Evolutionary conservation across 2,888 invertebrate species (phyloP).

Genomic region (Dolichomitus sp.): DNA sequence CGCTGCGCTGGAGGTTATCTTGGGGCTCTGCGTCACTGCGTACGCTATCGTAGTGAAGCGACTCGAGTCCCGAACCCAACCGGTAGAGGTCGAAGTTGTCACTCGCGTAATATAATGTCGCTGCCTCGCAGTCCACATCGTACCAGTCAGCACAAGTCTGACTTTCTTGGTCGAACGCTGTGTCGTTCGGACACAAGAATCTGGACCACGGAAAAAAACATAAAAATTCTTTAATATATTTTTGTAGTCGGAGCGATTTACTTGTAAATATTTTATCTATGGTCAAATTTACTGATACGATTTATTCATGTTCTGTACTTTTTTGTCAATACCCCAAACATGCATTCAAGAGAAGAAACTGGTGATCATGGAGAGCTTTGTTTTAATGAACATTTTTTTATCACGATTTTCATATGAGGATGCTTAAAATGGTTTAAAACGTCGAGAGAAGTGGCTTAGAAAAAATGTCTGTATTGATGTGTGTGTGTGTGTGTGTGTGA

Average conservation of each 20-base stretch:
- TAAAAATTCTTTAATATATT: background rate
- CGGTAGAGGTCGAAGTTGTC: slow-evolving; percentile 96
- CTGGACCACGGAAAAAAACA: slow-evolving; percentile 81
- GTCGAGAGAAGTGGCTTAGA: too few species aligned
- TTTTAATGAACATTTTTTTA: background rate
- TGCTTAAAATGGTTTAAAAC: too few species aligned
- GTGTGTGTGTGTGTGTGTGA: too few species aligned
- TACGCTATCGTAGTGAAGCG: slow-evolving; percentile 82
- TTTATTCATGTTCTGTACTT: background rate
- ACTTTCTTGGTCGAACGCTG: slow-evolving; percentile 96
- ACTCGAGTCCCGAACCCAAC: slow-evolving; percentile 90
- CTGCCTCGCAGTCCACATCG: slow-evolving; percentile 95
- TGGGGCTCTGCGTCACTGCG: slow-evolving; percentile 83
- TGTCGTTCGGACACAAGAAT: slow-evolving; percentile 96
- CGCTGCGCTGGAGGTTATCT: slow-evolving; percentile 84
- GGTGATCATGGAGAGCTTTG: too few species aligned
- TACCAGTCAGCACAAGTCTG: slow-evolving; percentile 97
- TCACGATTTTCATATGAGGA: background rate
- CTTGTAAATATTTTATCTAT: background rate
- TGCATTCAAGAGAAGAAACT: background rate
- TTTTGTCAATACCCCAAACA: background rate
- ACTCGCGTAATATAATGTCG: slow-evolving; percentile 92
- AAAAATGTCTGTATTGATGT: too few species aligned
- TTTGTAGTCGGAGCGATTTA: background rate
- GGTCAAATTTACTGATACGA: background rate